Evolutionary conservation across 2,888 invertebrate genomes (phyloP), one percentile per base, ranked within the genome.

Genomic region (Amorpha juglandis): DNA sequence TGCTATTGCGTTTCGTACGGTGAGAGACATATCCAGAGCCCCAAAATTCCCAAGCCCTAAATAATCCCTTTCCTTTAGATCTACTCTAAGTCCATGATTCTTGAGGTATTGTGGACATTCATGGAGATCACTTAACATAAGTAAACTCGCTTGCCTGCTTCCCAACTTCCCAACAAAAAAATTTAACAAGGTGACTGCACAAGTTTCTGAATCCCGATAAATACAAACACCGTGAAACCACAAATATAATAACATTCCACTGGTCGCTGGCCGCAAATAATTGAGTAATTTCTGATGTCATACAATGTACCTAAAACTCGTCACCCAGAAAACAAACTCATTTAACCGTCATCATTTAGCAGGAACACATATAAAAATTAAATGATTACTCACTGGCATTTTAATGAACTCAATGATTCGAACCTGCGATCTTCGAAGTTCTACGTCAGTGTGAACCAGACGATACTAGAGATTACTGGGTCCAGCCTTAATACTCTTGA

Each of bases 321-420:
- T 14, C 42, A 38, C 58, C 19, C 16, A 42, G 58, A 58, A 55
- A 38, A 50, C 19, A 50, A 38, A 11, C 35, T 33, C 55, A 55
- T 38, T 6, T 27, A 27, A 52, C 52, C 45, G 14, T 16, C 33
- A 11, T 55, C 38, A 9, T 42, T 58, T 58, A 38, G 55, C 35
- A 16, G 16, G 58, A 58, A 42, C 16, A 38, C 33, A 53, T 12
- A 19, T 6, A 42, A 38, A 55, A 38, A 11, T 42, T 42, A 12
- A 42, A 58, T 58, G 38, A 38, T 58, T 42, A 12, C 19, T 58
- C 38, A 58, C 16, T 42, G 58, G 58, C 42, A 58, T 58, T 42
- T 58, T 58, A 58, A 58, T 58, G 19, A 38, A 19, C 38, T 16
- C 16, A 19, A 58, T 58, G 19, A 58, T 42, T 16, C 16, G 19